Evolutionary conservation across 2,888 invertebrate genomes (phyloP), one percentile per base, ranked within the genome.

Genomic region (Psococerastis gibbosa): DNA sequence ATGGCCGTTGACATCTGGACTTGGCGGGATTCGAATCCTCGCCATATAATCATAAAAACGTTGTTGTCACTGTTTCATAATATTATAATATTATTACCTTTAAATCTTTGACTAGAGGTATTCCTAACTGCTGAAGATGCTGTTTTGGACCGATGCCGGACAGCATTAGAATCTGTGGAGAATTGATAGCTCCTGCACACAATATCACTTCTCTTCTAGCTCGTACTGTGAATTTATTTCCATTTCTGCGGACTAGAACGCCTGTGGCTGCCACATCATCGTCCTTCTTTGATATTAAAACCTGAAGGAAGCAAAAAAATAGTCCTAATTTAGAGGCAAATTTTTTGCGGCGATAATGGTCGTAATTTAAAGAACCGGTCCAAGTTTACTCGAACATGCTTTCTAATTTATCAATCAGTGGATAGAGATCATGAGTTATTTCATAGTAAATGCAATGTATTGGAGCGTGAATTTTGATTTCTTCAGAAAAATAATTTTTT

Each of bases 91-190:
- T 41, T 20, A 60, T 59, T 0, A 87, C 85, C 53, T 78, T 77
- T 1, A 83, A 59, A 58, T 85, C 75, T 2, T 75, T 71, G 6
- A 84, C 54, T 0, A 85, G 69, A 1, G 80, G 78, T 48, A 89
- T 83, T 3, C 69, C 71, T 48, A 78, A 69, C 46, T 77, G 71
- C 45, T 69, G 62, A 3, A 87, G 62, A 55, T 87, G 83, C 11
- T 81, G 78, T 2, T 69, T 70, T 0, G 84, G 85, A 0, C 87
- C 87, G 17, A 91, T 71, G 0, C 94, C 94, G 43, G 87, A 88
- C 6, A 94, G 58, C 88, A 92, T 87, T 50, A 95, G 67, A 16
- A 95, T 56, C 53, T 94, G 89, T 0, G 94, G 91, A 2, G 83
- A 77, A 43, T 83, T 80, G 31, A 95, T 73, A 1, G 92, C 75